phyloP scores from a whole-genome alignment of 2,888 invertebrate genomes.

The Acanthopleura granulata region DNA sequence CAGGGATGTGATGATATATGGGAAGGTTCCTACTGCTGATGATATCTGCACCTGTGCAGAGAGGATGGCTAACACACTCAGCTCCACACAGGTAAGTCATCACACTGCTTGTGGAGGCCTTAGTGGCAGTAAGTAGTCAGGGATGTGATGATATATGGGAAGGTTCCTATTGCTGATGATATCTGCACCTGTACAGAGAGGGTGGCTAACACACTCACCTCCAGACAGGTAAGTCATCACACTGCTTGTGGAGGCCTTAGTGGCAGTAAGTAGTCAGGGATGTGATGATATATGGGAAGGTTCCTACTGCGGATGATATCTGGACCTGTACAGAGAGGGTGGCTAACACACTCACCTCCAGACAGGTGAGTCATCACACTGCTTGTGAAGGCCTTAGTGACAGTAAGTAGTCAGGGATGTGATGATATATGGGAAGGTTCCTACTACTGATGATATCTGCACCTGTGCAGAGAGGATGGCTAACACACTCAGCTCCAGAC shows the following conservation, averaged over 20 bases:
- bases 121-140: too few relatives aligned
- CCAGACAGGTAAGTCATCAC: constrained; percentile 4
- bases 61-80: not conserved
- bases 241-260: too few relatives aligned
- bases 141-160: not conserved
- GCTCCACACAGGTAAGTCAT: not conserved
- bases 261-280: too few relatives aligned
- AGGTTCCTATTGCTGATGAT: not conserved
- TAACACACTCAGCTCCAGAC: not conserved
- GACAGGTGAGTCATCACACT: not conserved
- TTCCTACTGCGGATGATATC: not conserved
- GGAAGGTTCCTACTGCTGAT: not conserved
- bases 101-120: too few relatives aligned
- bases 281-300: too few relatives aligned
- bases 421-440: not conserved
- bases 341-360: not conserved
- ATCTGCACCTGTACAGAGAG: not conserved
- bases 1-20: too few relatives aligned
- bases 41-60: not conserved
- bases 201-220: not conserved
- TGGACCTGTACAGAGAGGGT: not conserved
- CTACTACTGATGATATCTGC: not conserved
- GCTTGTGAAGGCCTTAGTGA: too few relatives aligned
- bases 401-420: constrained; percentile 3
- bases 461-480: not conserved